Base-by-base conservation (phyloP, 2,797 vertebrate genomes). In the Siniperca obscura region DNA sequence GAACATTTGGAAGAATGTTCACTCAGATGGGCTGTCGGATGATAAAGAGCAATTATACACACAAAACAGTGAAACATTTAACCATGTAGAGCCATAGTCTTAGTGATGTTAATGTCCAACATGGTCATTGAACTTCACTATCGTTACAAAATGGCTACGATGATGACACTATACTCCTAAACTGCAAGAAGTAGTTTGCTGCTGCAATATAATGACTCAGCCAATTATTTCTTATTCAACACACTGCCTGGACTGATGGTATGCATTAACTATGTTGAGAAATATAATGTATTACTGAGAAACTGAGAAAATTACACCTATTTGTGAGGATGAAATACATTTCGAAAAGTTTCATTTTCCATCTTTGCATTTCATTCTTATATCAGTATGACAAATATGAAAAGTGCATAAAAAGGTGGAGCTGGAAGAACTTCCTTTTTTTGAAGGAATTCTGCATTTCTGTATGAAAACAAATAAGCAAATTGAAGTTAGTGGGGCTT, bases 1-100 rank as follows among this genome's bases (percentile, higher is more conserved):
- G 9, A 67, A 79, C 76, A 74, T 84, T 82, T 85, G 19, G 44
- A 79, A 76, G 72, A 81, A 87, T 64, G 74, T 69, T 85, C 25
- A 5, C 61, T 57, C 59, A 62, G 48, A 76, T 30, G 30, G 30
- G 30, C 69, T 83, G 70, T 7, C 42, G 19, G 46, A 21, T 73
- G 82, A 90, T 56, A 74, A 75, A 76, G 36, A 57, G 60, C 48
- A 65, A 80, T 81, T 77, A 82, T 40, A 70, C 30, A 36, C 13
- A 64, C 9, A 68, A 66, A 62, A 70, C 38, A 8, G 12, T 13
- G 17, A 8, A 78, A 59, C 50, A 70, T 77, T 84, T 76, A 80
- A 84, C 57, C 34, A 12, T 62, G 42, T 42, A 64, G 19, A 52
- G 42, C 30, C 57, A 12, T 6, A 0, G 10, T 13, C 21, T 72